Base-by-base conservation (phyloP, 2,888 invertebrate genomes). In the Aphodius sticticus region DNA sequence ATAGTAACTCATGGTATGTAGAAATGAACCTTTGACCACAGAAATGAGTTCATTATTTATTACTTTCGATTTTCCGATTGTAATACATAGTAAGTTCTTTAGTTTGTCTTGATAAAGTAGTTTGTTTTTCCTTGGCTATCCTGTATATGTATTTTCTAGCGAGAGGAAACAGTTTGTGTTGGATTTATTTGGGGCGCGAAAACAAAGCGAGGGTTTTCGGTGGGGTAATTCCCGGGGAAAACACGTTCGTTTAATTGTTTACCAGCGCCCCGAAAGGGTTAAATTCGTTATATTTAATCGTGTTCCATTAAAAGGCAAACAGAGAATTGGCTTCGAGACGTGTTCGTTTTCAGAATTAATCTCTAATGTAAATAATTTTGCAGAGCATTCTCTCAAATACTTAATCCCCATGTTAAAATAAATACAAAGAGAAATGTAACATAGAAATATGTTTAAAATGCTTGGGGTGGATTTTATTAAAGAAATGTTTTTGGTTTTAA, bases 221-320 rank as follows among this genome's bases (percentile, higher is more conserved):
- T 12, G 53, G 53, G 9, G 53, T 53, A 53, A 53, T 53, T 53
- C 53, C 53, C 53, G 53, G 12, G 53, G 53, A 53, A 53, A 53
- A 53, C 53, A 53, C 53, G 53, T 53, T 53, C 53, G 53, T 53
- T 53, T 53, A 53, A 53, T 53, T 53, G 53, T 53, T 53, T 53
- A 53, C 53, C 53, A 53, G 53, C 53, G 53, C 53, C 53, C 53
- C 53, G 53, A 53, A 53, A 53, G 53, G 53, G 53, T 53, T 53
- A 53, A 53, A 53, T 53, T 53, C 53, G 53, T 53, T 53, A 53
- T 53, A 53, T 53, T 53, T 9, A 53, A 53, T 53, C 53, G 53
- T 53, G 53, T 53, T 53, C 53, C 53, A 53, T 53, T 53, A 53
- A 53, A 53, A 53, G 53, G 53, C 53, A 53, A 53, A 53, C 53